phyloP scores from a whole-genome alignment of 2,113 vertebrate genomes.

The Protobothrops flavoviridis region DNA sequence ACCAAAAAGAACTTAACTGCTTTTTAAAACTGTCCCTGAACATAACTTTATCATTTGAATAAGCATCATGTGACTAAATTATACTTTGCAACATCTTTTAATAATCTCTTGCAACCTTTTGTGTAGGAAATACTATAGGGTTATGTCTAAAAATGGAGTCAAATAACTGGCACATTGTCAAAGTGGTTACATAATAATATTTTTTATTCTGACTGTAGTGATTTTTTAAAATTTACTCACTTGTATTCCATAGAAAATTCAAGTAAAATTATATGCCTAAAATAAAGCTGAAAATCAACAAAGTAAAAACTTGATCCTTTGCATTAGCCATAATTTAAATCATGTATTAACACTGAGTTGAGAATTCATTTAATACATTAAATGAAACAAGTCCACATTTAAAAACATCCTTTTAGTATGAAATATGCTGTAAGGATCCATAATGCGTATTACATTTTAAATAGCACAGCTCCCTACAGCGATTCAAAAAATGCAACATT shows the following conservation, averaged over 20 bases:
- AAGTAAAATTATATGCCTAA: neutral
- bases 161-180: neutral
- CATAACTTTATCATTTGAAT: neutral
- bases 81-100: neutral
- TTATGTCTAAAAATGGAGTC: neutral
- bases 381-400: constrained; percentile 19
- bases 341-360: constrained; percentile 26
- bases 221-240: neutral
- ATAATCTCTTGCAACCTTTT: neutral
- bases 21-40: neutral
- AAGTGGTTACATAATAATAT: neutral
- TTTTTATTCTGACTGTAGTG: neutral
- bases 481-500: neutral
- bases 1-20: neutral
- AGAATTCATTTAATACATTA: constrained; percentile 19
- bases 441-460: constrained; percentile 17
- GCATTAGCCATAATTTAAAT: neutral
- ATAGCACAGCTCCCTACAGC: constrained; percentile 14
- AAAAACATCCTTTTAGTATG: neutral
- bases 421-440: neutral
- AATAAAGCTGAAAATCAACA: neutral
- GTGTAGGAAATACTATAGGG: neutral
- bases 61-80: neutral
- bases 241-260: neutral
- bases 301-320: neutral